These are phyloP conservation scores for Bellardia pandia DNA, from an alignment of 2,888 invertebrate species.

Conservation along the genomic window DNA sequence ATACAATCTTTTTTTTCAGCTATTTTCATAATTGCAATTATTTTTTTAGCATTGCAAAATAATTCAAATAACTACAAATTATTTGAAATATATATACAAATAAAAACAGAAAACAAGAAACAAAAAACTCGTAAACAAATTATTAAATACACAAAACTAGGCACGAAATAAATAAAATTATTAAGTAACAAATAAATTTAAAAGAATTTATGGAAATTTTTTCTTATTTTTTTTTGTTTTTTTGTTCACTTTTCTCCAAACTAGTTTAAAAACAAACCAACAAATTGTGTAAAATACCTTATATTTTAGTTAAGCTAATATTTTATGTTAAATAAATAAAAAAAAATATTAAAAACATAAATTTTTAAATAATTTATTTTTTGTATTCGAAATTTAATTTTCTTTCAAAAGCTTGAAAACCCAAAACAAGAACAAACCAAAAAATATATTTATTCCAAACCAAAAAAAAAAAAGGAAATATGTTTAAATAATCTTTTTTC, in stretches of 20 bases:
- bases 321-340: conserved; percentile 31
- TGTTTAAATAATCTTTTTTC: conserved; percentile 72
- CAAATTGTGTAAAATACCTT: conserved; percentile 68
- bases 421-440: conserved; percentile 27
- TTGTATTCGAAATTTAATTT: conserved; percentile 45
- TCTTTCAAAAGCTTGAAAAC: conserved; percentile 56
- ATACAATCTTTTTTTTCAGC: conserved; percentile 66
- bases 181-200: conserved; percentile 59
- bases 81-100: conserved; percentile 48
- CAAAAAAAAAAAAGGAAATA: conserved; percentile 43
- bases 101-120: conserved; percentile 16
- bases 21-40: conserved; percentile 74
- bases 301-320: conserved; percentile 50
- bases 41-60: conserved; percentile 74
- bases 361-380: not conserved
- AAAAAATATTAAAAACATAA: not conserved
- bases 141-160: conserved; percentile 71
- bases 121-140: conserved; percentile 46
- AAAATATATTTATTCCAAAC: conserved; percentile 65
- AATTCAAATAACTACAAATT: conserved; percentile 31
- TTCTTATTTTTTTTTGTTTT: conserved; percentile 16
- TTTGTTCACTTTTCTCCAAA: conserved; percentile 23
- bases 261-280: not conserved
- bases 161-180: conserved; percentile 72
- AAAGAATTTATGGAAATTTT: conserved; percentile 22